Evolutionary conservation across 2,888 invertebrate genomes (phyloP).

Genomic region (Chymomyza procnemis): DNA sequence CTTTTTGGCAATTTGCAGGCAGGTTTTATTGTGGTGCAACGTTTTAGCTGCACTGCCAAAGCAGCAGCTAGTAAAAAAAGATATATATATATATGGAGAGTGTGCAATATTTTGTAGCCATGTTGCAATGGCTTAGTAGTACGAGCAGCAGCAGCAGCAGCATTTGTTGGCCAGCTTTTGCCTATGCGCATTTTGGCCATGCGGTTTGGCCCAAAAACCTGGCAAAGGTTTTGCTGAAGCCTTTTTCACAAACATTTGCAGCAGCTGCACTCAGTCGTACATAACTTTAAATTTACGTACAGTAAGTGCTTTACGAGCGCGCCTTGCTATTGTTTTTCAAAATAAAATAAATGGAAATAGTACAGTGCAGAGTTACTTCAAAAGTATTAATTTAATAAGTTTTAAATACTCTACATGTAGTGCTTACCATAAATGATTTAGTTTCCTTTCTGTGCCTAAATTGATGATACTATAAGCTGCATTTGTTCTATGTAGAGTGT

Average conservation of each 20-base stretch:
- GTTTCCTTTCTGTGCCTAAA: too few species aligned
- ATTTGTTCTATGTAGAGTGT: background rate
- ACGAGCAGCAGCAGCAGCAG: background rate
- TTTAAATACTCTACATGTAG: too few species aligned
- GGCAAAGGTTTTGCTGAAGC: background rate
- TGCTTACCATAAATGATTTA: too few species aligned
- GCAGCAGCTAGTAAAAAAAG: background rate
- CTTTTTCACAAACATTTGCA: background rate
- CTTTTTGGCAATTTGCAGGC: constrained; percentile 37
- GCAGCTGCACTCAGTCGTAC: background rate
- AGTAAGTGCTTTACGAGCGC: background rate
- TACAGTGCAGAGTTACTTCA: too few species aligned
- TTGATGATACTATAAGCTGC: background rate
- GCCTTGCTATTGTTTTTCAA: too few species aligned
- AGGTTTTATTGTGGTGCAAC: background rate
- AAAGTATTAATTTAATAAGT: too few species aligned
- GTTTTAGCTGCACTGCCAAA: background rate
- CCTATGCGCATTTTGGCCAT: background rate
- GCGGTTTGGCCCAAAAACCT: background rate
- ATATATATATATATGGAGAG: background rate
- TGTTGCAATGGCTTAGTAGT: background rate
- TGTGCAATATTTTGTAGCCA: background rate
- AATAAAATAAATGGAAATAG: too few species aligned
- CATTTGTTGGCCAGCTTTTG: background rate
- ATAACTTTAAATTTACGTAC: background rate